Percentiles rank a stretch among this genome's conserved stretches.
Conservation (phyloP, 1,140 invertebrate species). For the Delia radicum region DNA sequence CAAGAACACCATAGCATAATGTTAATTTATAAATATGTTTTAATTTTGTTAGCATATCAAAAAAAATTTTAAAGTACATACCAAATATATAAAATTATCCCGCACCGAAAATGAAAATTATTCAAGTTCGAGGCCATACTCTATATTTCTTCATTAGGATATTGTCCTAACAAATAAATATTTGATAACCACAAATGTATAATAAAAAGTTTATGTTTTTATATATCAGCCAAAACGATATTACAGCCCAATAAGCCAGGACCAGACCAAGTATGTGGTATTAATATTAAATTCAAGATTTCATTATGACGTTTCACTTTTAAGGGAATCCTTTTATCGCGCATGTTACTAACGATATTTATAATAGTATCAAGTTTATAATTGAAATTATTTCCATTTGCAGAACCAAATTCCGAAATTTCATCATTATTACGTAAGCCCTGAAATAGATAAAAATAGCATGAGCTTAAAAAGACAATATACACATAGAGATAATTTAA, state of each 20-base stretch:
- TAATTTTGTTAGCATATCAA: too few relatives aligned
- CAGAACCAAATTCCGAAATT: conserved; percentile 81
- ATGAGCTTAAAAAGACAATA: too few relatives aligned
- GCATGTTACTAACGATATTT: conserved; percentile 72
- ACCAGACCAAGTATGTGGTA: conserved; percentile 72
- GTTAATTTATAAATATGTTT: too few relatives aligned
- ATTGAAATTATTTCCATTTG: conserved; percentile 72
- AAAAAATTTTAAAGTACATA: too few relatives aligned
- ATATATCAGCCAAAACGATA: conserved; percentile 59
- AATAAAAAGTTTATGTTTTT: background rate
- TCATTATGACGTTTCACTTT: conserved; percentile 62
- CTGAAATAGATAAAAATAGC: conserved; percentile 58
- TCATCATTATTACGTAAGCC: conserved; percentile 75
- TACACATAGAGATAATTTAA: too few relatives aligned
- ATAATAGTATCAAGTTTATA: conserved; percentile 67
- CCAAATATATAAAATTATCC: too few relatives aligned
- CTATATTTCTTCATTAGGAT: too few relatives aligned
- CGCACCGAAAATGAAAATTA: too few relatives aligned
- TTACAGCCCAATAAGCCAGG: conserved; percentile 78
- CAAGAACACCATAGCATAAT: too few relatives aligned
- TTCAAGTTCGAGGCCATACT: too few relatives aligned
- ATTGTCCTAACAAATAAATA: too few relatives aligned
- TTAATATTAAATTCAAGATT: conserved; percentile 61
- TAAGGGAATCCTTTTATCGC: conserved; percentile 64
- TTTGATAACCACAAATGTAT: too few relatives aligned